Percentiles rank a stretch among this genome's conserved stretches.
Evolutionary conservation across 2,797 vertebrate species (phyloP).

Genomic region (Lacerta bilineata): DNA sequence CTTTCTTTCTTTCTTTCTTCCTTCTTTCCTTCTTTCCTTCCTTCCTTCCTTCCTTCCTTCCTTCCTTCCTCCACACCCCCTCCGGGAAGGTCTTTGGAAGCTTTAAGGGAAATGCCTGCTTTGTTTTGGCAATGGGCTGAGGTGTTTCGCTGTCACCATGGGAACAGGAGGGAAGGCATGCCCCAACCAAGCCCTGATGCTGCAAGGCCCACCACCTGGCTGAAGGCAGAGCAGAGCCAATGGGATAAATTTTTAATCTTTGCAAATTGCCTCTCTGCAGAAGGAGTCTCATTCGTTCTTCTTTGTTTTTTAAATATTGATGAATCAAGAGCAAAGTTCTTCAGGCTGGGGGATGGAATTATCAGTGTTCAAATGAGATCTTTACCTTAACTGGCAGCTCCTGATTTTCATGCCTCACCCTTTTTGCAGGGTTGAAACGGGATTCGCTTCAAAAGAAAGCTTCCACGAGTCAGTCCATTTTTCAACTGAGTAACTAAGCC

Average conservation of each 20-base stretch:
- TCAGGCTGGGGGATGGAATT: slow-evolving; percentile 30
- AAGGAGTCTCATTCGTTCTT: slow-evolving; percentile 57
- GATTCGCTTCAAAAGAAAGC: not conserved
- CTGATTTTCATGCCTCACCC: not conserved
- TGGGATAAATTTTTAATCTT: slow-evolving; percentile 75
- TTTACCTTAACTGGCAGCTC: not conserved
- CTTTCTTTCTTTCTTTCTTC: not conserved
- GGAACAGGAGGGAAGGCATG: not conserved
- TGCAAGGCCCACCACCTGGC: slow-evolving; percentile 57
- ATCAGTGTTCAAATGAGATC: slow-evolving; percentile 34
- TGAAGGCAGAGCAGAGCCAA: slow-evolving; percentile 58
- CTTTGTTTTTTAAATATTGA: slow-evolving; percentile 63
- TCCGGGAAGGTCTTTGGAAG: not conserved
- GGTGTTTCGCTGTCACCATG: not conserved
- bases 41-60: not conserved
- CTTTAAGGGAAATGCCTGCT: not conserved
- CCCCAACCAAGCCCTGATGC: slow-evolving; percentile 40
- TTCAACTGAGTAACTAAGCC: not conserved
- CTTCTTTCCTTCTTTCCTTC: no score
- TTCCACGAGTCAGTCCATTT: not conserved
- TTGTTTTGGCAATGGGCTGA: not conserved
- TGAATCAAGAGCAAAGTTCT: slow-evolving; percentile 56
- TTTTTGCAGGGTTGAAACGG: not conserved
- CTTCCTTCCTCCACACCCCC: not conserved
- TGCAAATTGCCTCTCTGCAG: slow-evolving; percentile 67